These are phyloP conservation scores for Psettodes erumei DNA, from an alignment of 2,113 vertebrate genomes.

Conservation along the genomic window DNA sequence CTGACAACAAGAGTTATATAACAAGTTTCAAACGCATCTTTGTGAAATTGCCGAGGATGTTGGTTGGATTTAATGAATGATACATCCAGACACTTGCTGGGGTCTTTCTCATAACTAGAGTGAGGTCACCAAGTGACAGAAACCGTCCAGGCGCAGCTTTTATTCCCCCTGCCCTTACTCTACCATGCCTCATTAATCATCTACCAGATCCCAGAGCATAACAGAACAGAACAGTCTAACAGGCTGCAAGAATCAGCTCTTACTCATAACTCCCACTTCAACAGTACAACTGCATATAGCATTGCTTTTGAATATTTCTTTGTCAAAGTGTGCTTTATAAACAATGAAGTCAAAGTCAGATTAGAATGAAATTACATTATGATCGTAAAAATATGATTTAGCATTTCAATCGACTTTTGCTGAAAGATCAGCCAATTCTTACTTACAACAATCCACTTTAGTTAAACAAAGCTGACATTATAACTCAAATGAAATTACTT, in stretches of 20 bases:
- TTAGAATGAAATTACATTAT: constrained; percentile 1
- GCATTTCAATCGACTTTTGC: no score
- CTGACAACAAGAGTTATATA: constrained; percentile 14
- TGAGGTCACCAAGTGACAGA: constrained; percentile 5
- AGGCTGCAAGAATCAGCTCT: background rate
- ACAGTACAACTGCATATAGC: background rate
- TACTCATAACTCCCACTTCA: background rate
- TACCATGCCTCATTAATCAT: constrained; percentile 30
- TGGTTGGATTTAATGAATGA: background rate
- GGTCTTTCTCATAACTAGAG: constrained; percentile 19
- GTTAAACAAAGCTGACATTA: no score
- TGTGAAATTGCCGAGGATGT: background rate
- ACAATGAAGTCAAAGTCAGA: background rate
- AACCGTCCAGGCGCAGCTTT: background rate
- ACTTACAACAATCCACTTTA: no score
- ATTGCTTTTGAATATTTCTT: background rate
- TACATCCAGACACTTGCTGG: constrained; percentile 8
- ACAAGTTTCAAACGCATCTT: background rate
- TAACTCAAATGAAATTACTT: no score
- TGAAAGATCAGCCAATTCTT: no score
- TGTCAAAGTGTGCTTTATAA: background rate
- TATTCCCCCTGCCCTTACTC: background rate
- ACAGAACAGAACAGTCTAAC: background rate
- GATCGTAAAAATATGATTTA: no score
- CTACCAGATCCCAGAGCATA: constrained; percentile 18